A percentile compares a stretch with the other conserved stretches of the same genome.
These are phyloP conservation scores for Eupeodes latifasciatus DNA, from an alignment of 2,888 invertebrate species.

Conservation along the genomic window DNA sequence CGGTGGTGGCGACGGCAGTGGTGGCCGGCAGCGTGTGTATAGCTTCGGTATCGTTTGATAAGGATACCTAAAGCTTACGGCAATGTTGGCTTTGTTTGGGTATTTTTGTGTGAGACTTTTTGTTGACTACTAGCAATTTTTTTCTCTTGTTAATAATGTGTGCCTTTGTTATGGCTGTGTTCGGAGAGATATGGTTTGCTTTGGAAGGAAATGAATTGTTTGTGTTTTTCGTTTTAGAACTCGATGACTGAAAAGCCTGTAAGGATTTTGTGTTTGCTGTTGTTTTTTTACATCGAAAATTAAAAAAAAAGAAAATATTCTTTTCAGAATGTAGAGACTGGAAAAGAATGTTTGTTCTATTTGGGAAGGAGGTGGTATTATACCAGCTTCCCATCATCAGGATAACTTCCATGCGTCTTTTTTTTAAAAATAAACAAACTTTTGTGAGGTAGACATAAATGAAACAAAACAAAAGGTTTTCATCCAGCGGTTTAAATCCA, in stretches of 20 bases:
- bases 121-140: constrained; percentile 13
- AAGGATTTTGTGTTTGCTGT: background rate
- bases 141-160: constrained; percentile 44
- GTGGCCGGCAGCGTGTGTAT: background rate
- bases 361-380: constrained; percentile 1
- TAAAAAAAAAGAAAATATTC: background rate
- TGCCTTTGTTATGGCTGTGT: constrained; percentile 50
- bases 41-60: background rate
- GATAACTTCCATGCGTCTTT: background rate
- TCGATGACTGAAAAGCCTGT: constrained; percentile 7
- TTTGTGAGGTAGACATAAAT: background rate
- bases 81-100: constrained; percentile 37
- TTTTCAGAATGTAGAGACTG: background rate
- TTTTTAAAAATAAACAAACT: background rate
- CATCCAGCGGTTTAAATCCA: background rate
- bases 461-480: background rate
- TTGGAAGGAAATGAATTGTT: constrained; percentile 12
- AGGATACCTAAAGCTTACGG: constrained; percentile 22
- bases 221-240: constrained; percentile 9
- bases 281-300: background rate
- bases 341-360: constrained; percentile 7
- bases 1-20: background rate
- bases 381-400: background rate
- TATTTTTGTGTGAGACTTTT: constrained; percentile 7
- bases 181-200: constrained; percentile 29